A percentile compares a stretch with the other conserved stretches of the same genome.
These are phyloP conservation scores for Lobophora halterata DNA, from an alignment of 2,888 invertebrate genomes.

Conservation along the genomic window DNA sequence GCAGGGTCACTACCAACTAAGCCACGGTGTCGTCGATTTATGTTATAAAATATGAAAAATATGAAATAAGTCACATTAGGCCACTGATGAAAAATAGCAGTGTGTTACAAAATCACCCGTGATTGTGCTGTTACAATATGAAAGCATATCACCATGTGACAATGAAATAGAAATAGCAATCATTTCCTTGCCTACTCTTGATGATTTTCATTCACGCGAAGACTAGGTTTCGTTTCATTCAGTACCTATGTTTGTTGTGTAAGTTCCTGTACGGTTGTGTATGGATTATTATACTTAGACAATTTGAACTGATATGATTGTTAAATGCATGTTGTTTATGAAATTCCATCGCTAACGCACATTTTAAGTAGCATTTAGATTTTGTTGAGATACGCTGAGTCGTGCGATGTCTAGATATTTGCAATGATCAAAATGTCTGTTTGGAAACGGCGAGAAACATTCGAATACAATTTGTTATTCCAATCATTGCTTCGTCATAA, in stretches of 20 bases:
- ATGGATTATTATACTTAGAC: constrained; percentile 25
- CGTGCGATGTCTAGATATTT: neutral
- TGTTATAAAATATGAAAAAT: too few relatives aligned
- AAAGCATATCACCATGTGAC: too few relatives aligned
- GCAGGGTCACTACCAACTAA: too few relatives aligned
- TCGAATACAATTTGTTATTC: neutral
- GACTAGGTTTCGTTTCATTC: constrained; percentile 37
- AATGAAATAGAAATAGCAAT: too few relatives aligned
- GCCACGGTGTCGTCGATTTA: too few relatives aligned
- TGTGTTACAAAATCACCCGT: too few relatives aligned
- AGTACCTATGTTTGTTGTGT: too few relatives aligned
- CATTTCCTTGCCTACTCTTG: too few relatives aligned
- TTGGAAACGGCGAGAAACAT: neutral
- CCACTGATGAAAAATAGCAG: too few relatives aligned
- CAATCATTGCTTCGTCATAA: constrained; percentile 14
- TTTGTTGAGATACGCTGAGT: constrained; percentile 8
- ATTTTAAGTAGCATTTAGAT: constrained; percentile 44
- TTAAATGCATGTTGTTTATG: constrained; percentile 14
- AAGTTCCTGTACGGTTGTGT: constrained; percentile 14
- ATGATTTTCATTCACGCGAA: too few relatives aligned
- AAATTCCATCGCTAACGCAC: constrained; percentile 41
- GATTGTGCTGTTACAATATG: too few relatives aligned
- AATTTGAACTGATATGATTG: constrained; percentile 26
- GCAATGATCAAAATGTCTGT: constrained; percentile 12
- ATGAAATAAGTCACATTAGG: too few relatives aligned